These are phyloP conservation scores for Laticauda colubrina DNA, from an alignment of 2,113 vertebrate genomes.

Conservation along the genomic window DNA sequence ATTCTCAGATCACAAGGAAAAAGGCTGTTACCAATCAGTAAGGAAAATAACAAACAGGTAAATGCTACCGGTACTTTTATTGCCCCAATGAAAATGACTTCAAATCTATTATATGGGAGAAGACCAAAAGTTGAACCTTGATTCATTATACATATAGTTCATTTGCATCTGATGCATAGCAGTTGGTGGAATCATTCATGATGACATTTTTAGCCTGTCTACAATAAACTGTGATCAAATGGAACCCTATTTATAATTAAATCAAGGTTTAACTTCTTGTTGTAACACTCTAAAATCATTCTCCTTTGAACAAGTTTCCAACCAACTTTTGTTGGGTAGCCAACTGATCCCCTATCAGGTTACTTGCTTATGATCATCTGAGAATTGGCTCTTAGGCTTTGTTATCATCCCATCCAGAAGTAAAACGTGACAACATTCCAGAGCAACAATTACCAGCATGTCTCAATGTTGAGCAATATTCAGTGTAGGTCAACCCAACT, in stretches of 20 bases:
- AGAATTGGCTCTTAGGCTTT: not conserved
- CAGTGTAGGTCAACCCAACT: not conserved
- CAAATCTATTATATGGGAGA: not conserved
- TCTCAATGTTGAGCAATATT: not conserved
- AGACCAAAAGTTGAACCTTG: not conserved
- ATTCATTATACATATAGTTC: not conserved
- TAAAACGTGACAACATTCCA: not conserved
- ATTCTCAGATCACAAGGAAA: not conserved
- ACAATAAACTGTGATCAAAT: not conserved
- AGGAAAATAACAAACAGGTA: not conserved
- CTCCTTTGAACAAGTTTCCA: not conserved
- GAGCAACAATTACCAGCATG: not conserved
- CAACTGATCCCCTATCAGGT: not conserved
- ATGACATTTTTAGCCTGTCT: not conserved
- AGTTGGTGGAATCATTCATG: not conserved
- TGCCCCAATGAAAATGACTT: not conserved
- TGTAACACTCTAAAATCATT: not conserved
- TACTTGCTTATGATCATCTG: not conserved
- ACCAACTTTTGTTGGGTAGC: not conserved
- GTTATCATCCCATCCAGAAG: not conserved
- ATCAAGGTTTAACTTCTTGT: not conserved
- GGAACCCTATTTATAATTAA: not conserved
- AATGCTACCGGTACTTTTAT: not conserved
- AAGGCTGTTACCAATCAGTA: not conserved
- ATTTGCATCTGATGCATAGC: not conserved